Evolutionary conservation across 2,113 vertebrate genomes (phyloP).

Genomic region (Elephantulus edwardii): DNA sequence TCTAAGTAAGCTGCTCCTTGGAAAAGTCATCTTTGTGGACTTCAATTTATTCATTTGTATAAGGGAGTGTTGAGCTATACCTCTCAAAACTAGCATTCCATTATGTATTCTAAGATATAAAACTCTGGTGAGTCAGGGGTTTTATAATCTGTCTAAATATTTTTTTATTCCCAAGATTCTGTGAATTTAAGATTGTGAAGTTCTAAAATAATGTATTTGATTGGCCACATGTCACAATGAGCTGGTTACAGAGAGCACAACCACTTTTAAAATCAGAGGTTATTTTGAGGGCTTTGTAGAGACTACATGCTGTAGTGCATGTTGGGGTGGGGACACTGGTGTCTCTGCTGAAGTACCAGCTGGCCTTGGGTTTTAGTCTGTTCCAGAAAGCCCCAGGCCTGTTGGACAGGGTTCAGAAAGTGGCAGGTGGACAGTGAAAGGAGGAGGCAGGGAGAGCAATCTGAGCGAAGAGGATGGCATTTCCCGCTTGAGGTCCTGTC

Average conservation of each 20-base stretch:
- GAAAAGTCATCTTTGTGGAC: not conserved
- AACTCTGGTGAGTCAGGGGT: not conserved
- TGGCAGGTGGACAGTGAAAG: conserved; percentile 59
- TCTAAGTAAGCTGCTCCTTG: not conserved
- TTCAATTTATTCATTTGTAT: not conserved
- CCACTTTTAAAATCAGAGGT: not conserved
- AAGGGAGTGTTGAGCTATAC: not conserved
- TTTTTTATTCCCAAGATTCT: not conserved
- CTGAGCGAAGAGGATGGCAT: conserved; percentile 4
- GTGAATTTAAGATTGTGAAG: not conserved
- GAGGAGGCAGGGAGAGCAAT: conserved; percentile 9
- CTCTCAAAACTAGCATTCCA: conserved; percentile 12
- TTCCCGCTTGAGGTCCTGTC: not conserved
- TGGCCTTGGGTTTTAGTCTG: conserved; percentile 63
- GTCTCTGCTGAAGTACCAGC: conserved; percentile 69
- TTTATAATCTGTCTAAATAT: not conserved
- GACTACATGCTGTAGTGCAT: not conserved
- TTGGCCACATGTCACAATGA: not conserved
- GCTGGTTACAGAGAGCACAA: not conserved
- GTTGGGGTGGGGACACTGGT: conserved; percentile 26
- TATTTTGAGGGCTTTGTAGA: conserved; percentile 40
- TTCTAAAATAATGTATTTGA: not conserved
- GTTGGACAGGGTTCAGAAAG: conserved; percentile 65
- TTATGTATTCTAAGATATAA: conserved; percentile 36
- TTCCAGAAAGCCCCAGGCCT: conserved; percentile 73